These are phyloP conservation scores for Lasioglossum pauxillum DNA, from an alignment of 2,888 invertebrate species.

Conservation along the genomic window DNA sequence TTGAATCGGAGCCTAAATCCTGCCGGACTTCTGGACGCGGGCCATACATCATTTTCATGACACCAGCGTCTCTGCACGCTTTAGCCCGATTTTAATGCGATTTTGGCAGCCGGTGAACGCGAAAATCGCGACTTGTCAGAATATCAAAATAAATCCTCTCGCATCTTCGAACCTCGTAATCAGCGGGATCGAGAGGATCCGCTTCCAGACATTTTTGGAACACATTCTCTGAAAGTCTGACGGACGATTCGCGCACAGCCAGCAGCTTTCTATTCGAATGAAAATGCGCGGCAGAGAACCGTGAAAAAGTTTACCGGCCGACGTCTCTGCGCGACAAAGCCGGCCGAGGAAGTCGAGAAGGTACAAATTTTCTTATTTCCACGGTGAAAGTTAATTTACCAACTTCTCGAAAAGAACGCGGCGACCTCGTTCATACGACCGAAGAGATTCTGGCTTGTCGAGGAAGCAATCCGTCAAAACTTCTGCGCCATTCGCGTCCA, in stretches of 20 bases:
- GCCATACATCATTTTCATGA: constrained; percentile 81
- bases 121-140: constrained; percentile 45
- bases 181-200: neutral
- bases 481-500: neutral
- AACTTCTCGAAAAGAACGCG: neutral
- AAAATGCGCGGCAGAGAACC: neutral
- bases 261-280: neutral
- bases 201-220: neutral
- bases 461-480: constrained; percentile 5
- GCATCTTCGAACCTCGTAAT: constrained; percentile 1
- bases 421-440: neutral
- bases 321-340: neutral
- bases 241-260: neutral
- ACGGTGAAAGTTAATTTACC: neutral
- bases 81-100: constrained; percentile 76
- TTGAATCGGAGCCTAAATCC: constrained; percentile 70
- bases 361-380: neutral
- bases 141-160: constrained; percentile 54
- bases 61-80: constrained; percentile 72
- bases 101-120: constrained; percentile 75
- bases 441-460: neutral
- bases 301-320: neutral
- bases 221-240: neutral
- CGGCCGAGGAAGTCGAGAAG: neutral
- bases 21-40: constrained; percentile 71